phyloP scores from a whole-genome alignment of 2,113 vertebrate species.

The Heterotis niloticus region DNA sequence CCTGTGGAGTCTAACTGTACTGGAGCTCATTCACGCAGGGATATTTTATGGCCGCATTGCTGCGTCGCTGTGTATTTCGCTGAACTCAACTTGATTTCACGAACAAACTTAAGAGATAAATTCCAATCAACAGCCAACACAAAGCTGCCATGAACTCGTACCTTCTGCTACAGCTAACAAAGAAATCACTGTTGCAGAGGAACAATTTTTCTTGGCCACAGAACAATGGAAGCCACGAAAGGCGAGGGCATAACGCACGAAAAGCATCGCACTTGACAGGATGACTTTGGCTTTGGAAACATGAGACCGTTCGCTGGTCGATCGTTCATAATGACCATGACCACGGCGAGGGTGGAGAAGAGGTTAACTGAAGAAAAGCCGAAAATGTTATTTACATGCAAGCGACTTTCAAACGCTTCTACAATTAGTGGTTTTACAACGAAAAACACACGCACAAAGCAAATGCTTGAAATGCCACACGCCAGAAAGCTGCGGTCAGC shows the following conservation, averaged over 20 bases:
- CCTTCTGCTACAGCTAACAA: neutral
- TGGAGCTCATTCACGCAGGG: too few species aligned
- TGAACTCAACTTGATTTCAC: neutral
- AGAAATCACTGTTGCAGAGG: slow-evolving; percentile 1
- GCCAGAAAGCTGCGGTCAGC: slow-evolving; percentile 47
- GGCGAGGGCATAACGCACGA: neutral
- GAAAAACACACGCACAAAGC: slow-evolving; percentile 53
- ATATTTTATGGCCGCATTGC: neutral
- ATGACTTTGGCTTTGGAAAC: neutral
- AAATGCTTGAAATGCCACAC: slow-evolving; percentile 46
- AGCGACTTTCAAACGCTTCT: slow-evolving; percentile 44
- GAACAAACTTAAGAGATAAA: slow-evolving; percentile 28
- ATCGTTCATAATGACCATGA: neutral
- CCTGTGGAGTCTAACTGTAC: too few species aligned
- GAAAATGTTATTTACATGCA: slow-evolving; percentile 45
- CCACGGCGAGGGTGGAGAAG: slow-evolving; percentile 21
- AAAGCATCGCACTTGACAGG: neutral
- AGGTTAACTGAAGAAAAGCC: slow-evolving; percentile 44
- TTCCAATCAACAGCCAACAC: neutral
- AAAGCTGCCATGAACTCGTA: neutral
- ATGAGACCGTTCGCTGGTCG: neutral
- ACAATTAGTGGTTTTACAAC: slow-evolving; percentile 59
- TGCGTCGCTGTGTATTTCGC: neutral
- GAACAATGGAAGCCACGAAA: neutral
- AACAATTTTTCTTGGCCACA: neutral